These are phyloP conservation scores for Vesta saturnalis DNA, from an alignment of 2,888 invertebrate species.

Conservation along the genomic window DNA sequence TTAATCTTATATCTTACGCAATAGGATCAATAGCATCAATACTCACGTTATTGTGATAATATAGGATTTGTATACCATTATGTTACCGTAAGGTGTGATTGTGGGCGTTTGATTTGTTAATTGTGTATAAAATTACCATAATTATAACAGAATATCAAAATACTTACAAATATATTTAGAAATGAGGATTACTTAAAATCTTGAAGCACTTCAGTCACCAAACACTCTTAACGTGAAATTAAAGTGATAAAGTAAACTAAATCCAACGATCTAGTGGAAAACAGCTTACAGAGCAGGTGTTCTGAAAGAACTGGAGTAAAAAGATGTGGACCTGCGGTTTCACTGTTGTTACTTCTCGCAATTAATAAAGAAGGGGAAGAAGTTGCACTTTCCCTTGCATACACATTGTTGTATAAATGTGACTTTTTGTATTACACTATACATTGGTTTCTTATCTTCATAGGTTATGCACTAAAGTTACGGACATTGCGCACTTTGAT, in stretches of 20 bases:
- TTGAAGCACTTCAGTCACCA: neutral
- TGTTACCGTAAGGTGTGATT: too few relatives aligned
- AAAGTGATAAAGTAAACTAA: constrained; percentile 8
- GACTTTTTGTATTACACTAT: neutral
- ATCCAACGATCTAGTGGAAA: constrained; percentile 12
- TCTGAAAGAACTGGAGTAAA: constrained; percentile 30
- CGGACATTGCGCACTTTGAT: neutral
- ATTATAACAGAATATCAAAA: too few relatives aligned
- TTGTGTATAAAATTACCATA: too few relatives aligned
- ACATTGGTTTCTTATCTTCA: neutral
- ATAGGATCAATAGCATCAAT: too few relatives aligned
- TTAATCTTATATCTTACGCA: too few relatives aligned
- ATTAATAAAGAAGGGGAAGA: constrained; percentile 23
- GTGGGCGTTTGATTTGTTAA: too few relatives aligned
- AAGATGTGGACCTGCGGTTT: constrained; percentile 29
- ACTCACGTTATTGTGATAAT: too few relatives aligned
- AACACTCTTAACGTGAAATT: constrained; percentile 1
- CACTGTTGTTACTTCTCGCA: constrained; percentile 33
- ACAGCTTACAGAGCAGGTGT: constrained; percentile 22
- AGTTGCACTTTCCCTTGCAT: constrained; percentile 25
- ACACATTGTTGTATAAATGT: constrained; percentile 15
- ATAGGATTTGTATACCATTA: too few relatives aligned
- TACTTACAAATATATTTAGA: too few relatives aligned
- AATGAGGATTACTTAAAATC: too few relatives aligned
- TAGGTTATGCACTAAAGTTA: neutral